These are phyloP conservation scores for Nasonia giraulti DNA, from an alignment of 1,140 invertebrate genomes.

Conservation along the genomic window DNA sequence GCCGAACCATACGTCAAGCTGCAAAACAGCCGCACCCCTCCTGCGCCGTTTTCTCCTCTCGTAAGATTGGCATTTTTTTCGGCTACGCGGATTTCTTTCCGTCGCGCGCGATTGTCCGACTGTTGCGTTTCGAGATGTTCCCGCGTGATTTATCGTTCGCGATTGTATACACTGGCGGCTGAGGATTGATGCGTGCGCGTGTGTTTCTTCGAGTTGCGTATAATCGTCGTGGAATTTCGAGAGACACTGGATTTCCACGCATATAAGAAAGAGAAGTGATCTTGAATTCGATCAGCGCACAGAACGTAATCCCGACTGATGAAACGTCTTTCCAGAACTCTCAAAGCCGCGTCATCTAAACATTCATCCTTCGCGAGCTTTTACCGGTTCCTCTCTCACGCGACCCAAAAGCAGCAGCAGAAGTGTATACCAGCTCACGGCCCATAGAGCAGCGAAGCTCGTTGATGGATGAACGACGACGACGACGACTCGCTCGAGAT, in stretches of 20 bases:
- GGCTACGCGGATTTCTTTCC: constrained; percentile 16
- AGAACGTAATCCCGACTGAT: background rate
- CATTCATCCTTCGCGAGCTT: constrained; percentile 37
- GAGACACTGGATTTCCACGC: background rate
- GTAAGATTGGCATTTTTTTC: constrained; percentile 22
- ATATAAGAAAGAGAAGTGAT: background rate
- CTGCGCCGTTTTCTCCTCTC: background rate
- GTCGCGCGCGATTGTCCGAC: constrained; percentile 3
- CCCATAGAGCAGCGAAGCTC: constrained; percentile 56
- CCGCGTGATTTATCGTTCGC: background rate
- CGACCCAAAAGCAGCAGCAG: background rate
- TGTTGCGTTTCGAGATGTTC: background rate
- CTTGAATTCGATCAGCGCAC: background rate
- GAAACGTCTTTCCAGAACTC: background rate
- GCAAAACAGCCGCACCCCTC: constrained; percentile 51
- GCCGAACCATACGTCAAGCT: constrained; percentile 68
- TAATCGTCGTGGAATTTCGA: background rate
- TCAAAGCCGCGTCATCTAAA: constrained; percentile 2
- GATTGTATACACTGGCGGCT: background rate
- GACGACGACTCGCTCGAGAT: constrained; percentile 58
- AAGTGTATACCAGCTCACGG: background rate
- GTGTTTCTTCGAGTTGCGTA: too few species aligned
- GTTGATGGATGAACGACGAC: constrained; percentile 68
- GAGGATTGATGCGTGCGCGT: background rate
- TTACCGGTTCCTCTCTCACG: background rate